Conservation (phyloP, 2,113 vertebrate species). For the Chaetodon trifascialis region DNA sequence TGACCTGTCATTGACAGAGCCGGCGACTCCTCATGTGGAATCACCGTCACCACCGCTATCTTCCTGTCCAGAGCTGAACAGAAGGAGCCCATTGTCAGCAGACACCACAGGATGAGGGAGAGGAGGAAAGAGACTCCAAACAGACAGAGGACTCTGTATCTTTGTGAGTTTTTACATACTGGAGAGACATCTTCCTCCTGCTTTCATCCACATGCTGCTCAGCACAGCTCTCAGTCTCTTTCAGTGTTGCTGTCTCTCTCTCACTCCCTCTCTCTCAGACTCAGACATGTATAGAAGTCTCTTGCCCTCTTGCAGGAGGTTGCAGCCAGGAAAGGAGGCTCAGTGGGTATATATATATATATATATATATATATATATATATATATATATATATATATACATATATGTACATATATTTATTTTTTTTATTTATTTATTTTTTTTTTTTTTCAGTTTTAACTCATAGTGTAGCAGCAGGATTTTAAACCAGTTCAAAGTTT, state of each 20-base stretch:
- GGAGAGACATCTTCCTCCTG: conserved; percentile 34
- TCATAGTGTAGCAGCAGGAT: not conserved
- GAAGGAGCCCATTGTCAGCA: conserved; percentile 63
- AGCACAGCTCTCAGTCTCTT: conserved; percentile 7
- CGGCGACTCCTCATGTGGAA: conserved; percentile 22
- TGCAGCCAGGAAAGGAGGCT: not conserved
- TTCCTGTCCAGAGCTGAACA: conserved; percentile 54
- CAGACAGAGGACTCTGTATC: not conserved
- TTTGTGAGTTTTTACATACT: not conserved
- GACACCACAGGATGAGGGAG: not conserved
- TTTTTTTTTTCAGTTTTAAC: not conserved
- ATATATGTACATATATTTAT: too few relatives aligned
- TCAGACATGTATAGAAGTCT: not conserved
- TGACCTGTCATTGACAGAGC: conserved; percentile 47
- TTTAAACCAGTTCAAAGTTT: not conserved
- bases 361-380: too few relatives aligned
- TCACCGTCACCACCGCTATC: conserved; percentile 43
- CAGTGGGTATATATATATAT: too few relatives aligned
- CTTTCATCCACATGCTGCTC: conserved; percentile 39
- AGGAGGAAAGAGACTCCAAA: conserved; percentile 4
- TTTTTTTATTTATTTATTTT: too few relatives aligned
- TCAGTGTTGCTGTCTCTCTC: not conserved
- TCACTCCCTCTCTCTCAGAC: not conserved
- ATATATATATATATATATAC: too few relatives aligned
- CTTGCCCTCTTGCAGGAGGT: conserved; percentile 2